phyloP scores from a whole-genome alignment of 2,797 vertebrate species.

The Distichodus sexfasciatus region DNA sequence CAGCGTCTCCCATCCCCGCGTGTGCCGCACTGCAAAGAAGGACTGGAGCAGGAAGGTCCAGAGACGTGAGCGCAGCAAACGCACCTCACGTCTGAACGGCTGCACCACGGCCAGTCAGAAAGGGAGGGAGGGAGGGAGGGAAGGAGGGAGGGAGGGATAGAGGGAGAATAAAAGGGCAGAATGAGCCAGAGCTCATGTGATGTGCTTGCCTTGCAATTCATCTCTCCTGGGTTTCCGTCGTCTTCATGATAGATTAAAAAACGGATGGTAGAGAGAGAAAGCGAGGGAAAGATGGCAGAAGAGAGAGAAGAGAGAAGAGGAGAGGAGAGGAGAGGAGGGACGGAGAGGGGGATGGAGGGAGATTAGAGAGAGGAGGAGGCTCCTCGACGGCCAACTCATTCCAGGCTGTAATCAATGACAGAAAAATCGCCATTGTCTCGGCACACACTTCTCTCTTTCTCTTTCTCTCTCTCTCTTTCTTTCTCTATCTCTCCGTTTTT shows the following conservation, averaged over 20 bases:
- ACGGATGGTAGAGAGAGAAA: neutral
- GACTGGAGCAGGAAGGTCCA: slow-evolving; percentile 94
- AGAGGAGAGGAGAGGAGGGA: slow-evolving; percentile 57
- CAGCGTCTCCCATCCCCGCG: slow-evolving; percentile 87
- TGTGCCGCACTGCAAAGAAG: slow-evolving; percentile 91
- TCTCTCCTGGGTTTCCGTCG: slow-evolving; percentile 52
- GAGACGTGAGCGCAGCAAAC: slow-evolving; percentile 84
- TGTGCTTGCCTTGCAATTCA: slow-evolving; percentile 56
- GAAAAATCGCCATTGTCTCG: slow-evolving; percentile 52
- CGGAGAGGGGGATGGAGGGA: slow-evolving; percentile 63
- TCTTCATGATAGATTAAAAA: slow-evolving; percentile 36
- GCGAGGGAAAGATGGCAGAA: slow-evolving; percentile 53
- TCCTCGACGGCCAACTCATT: slow-evolving; percentile 80
- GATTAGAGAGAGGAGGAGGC: slow-evolving; percentile 63
- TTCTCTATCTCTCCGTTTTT: neutral
- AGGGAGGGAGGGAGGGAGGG: slow-evolving; percentile 17
- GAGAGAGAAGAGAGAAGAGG: slow-evolving; percentile 58
- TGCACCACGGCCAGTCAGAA: slow-evolving; percentile 55
- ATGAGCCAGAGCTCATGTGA: slow-evolving; percentile 39
- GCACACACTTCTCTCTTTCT: slow-evolving; percentile 45
- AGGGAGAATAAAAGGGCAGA: slow-evolving; percentile 60
- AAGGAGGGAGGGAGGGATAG: neutral
- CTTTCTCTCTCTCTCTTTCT: neutral
- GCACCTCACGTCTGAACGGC: slow-evolving; percentile 89
- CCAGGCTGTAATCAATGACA: slow-evolving; percentile 84